Evolutionary conservation across 2,888 invertebrate species (phyloP).

Genomic region (Carterocephalus palaemon): DNA sequence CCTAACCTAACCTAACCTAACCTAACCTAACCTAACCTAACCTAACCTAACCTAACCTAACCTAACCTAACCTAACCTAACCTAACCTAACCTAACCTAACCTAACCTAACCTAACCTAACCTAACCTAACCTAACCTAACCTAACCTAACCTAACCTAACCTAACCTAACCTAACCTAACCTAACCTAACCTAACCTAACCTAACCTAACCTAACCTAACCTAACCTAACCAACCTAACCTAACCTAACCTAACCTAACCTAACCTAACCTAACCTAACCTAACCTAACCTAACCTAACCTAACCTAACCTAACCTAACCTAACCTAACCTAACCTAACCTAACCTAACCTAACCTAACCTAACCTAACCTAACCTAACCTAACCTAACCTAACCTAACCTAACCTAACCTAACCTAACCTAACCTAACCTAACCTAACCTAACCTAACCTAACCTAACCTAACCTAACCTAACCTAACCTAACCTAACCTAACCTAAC

Average conservation of each 20-base stretch:
- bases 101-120: slow-evolving; percentile 28
- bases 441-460: slow-evolving; percentile 29
- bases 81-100: slow-evolving; percentile 30
- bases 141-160: slow-evolving; percentile 28
- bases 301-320: slow-evolving; percentile 26
- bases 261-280: slow-evolving; percentile 26
- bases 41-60: slow-evolving; percentile 33
- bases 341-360: slow-evolving; percentile 29
- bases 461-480: slow-evolving; percentile 30
- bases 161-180: slow-evolving; percentile 27
- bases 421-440: slow-evolving; percentile 29
- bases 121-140: slow-evolving; percentile 28
- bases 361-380: slow-evolving; percentile 31
- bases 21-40: slow-evolving; percentile 27
- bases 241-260: slow-evolving; percentile 25
- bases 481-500: slow-evolving; percentile 29
- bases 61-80: slow-evolving; percentile 33
- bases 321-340: slow-evolving; percentile 27
- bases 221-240: slow-evolving; percentile 27
- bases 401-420: slow-evolving; percentile 30
- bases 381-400: slow-evolving; percentile 31
- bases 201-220: slow-evolving; percentile 27
- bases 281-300: slow-evolving; percentile 25
- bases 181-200: slow-evolving; percentile 26
- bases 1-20: slow-evolving; percentile 9